phyloP scores from a whole-genome alignment of 2,888 invertebrate species.

The Minunthozetes semirufus region DNA sequence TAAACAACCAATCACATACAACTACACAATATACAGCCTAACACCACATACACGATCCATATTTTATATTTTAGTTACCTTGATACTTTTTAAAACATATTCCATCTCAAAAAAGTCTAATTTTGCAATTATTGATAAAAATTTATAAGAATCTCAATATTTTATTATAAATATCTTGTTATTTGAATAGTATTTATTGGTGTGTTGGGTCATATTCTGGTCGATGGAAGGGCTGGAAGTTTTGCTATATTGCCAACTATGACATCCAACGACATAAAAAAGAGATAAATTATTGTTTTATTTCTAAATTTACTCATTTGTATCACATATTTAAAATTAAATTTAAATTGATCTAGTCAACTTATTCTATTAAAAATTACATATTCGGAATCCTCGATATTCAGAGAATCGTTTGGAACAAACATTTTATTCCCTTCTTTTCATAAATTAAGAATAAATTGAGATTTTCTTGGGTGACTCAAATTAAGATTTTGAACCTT shows the following conservation, averaged over 20 bases:
- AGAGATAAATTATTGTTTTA: slow-evolving; percentile 1
- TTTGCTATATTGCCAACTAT: not conserved
- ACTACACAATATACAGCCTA: not conserved
- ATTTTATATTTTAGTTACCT: no score
- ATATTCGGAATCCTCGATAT: not conserved
- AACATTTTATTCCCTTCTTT: not conserved
- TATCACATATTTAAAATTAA: not conserved
- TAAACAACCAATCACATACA: slow-evolving; percentile 3
- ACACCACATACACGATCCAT: not conserved
- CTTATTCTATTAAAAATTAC: not conserved
- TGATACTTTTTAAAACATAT: no score
- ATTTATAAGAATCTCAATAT: no score
- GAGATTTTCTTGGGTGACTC: not conserved
- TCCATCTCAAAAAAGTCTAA: no score
- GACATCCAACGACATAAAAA: slow-evolving; percentile 20
- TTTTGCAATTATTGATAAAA: no score
- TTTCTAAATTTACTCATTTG: not conserved
- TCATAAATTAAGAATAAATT: not conserved
- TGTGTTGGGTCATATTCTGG: no score
- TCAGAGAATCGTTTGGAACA: not conserved
- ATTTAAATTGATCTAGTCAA: not conserved
- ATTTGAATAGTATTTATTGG: no score
- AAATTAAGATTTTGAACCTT: not conserved
- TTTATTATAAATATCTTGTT: no score
- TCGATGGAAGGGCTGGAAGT: not conserved